A percentile compares a stretch with the other conserved stretches of the same genome.
These are phyloP conservation scores for Lepidocyrtinus sp. DNA, from an alignment of 2,888 invertebrate species.

Conservation along the genomic window DNA sequence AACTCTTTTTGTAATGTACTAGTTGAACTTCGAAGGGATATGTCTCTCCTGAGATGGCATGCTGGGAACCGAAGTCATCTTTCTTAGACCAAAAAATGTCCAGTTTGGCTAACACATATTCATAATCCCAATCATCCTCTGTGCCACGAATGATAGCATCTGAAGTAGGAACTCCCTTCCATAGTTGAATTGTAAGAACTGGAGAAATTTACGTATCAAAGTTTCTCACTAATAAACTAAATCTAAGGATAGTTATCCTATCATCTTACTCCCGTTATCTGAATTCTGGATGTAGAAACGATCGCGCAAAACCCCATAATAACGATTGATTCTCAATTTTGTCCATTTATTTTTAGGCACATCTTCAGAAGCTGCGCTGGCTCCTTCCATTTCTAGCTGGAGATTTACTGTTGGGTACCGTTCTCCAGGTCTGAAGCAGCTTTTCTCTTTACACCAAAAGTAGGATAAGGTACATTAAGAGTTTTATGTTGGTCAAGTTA, in stretches of 20 bases:
- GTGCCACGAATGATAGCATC: slow-evolving; percentile 53
- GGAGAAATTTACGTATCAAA: neutral
- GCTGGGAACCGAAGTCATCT: slow-evolving; percentile 46
- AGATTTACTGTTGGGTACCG: neutral
- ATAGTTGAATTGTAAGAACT: slow-evolving; percentile 43
- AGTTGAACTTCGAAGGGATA: slow-evolving; percentile 60
- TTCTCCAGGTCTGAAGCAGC: neutral
- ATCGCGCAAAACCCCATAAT: slow-evolving; percentile 59
- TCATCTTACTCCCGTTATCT: slow-evolving; percentile 53
- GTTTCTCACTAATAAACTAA: too few relatives aligned
- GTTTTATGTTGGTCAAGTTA: too few relatives aligned
- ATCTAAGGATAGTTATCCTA: too few relatives aligned
- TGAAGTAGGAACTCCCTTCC: slow-evolving; percentile 24
- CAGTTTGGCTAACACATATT: slow-evolving; percentile 57
- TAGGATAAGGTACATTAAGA: too few relatives aligned
- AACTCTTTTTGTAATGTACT: slow-evolving; percentile 55
- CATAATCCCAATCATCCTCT: slow-evolving; percentile 54
- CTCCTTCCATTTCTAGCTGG: neutral
- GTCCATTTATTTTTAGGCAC: neutral
- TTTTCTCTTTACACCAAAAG: too few relatives aligned
- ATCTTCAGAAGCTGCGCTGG: neutral
- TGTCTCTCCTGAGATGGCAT: slow-evolving; percentile 30
- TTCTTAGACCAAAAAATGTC: slow-evolving; percentile 45
- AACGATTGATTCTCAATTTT: slow-evolving; percentile 49
- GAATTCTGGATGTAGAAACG: slow-evolving; percentile 53